Evolutionary conservation across 1,140 invertebrate species (phyloP).

Genomic region (Meloidogyne exigua): DNA sequence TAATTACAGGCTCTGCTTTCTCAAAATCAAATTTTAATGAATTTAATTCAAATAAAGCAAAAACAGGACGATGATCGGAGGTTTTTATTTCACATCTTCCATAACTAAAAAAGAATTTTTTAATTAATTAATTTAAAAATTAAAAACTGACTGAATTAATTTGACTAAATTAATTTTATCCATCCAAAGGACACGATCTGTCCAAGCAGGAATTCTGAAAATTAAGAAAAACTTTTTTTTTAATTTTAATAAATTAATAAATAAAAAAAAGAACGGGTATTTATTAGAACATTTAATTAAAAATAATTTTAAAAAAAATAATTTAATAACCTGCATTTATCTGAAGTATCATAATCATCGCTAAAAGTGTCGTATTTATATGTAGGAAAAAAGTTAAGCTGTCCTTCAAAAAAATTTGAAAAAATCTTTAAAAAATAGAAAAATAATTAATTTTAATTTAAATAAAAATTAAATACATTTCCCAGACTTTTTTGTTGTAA

Average conservation of each 20-base stretch:
- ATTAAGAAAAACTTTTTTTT: too few relatives aligned
- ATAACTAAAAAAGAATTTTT: constrained; percentile 46
- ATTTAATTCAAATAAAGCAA: constrained; percentile 47
- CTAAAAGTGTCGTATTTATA: constrained; percentile 99
- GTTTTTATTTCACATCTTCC: constrained; percentile 90
- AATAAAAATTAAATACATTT: constrained; percentile 60
- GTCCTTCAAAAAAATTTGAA: constrained; percentile 86
- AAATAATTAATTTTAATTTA: not conserved
- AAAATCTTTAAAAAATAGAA: constrained; percentile 77
- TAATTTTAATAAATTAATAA: not conserved
- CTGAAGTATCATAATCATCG: constrained; percentile 98
- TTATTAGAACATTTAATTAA: too few relatives aligned
- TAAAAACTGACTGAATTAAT: constrained; percentile 66
- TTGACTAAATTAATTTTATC: constrained; percentile 69
- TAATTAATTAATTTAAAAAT: too few relatives aligned
- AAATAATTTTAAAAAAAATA: constrained; percentile 68
- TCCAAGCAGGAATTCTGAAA: constrained; percentile 86
- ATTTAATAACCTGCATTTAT: constrained; percentile 74
- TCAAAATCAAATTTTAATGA: constrained; percentile 27
- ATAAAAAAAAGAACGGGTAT: too few relatives aligned
- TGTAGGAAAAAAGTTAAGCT: constrained; percentile 87
- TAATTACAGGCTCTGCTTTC: constrained; percentile 20
- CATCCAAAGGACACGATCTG: constrained; percentile 89
- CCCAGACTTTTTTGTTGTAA: constrained; percentile 67
- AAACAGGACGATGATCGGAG: constrained; percentile 78